Evolutionary conservation across 2,797 vertebrate species (phyloP).

Genomic region (Danio albolineatus): DNA sequence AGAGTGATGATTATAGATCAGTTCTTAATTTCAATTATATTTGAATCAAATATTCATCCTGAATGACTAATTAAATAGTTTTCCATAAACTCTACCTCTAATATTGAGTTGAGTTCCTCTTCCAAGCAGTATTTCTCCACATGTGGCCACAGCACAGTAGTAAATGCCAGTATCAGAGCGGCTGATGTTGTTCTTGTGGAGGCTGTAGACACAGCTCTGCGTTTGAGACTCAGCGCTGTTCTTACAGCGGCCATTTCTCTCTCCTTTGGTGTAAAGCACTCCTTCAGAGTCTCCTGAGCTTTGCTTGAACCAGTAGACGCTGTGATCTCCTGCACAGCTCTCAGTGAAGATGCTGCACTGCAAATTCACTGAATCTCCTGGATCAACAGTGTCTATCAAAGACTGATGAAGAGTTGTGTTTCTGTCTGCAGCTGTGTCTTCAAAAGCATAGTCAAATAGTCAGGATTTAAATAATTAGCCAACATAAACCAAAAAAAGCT

Average conservation of each 20-base stretch:
- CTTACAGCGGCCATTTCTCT: slow-evolving; percentile 50
- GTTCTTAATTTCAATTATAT: not conserved
- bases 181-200: slow-evolving; percentile 56
- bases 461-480: no score
- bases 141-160: slow-evolving; percentile 68
- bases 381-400: slow-evolving; percentile 40
- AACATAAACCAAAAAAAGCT: no score
- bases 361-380: slow-evolving; percentile 58
- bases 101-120: slow-evolving; percentile 28
- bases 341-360: slow-evolving; percentile 61
- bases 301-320: slow-evolving; percentile 56
- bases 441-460: no score
- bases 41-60: not conserved
- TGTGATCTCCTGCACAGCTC: slow-evolving; percentile 55
- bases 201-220: no score
- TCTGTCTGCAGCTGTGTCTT: no score
- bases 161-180: slow-evolving; percentile 64
- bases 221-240: not conserved
- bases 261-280: slow-evolving; percentile 51
- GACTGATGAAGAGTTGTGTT: not conserved
- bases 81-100: not conserved
- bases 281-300: slow-evolving; percentile 49
- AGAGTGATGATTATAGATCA: no score
- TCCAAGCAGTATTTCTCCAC: slow-evolving; percentile 56
- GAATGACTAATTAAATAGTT: no score